phyloP scores from a whole-genome alignment of 2,113 vertebrate species.

The Nibea albiflora region DNA sequence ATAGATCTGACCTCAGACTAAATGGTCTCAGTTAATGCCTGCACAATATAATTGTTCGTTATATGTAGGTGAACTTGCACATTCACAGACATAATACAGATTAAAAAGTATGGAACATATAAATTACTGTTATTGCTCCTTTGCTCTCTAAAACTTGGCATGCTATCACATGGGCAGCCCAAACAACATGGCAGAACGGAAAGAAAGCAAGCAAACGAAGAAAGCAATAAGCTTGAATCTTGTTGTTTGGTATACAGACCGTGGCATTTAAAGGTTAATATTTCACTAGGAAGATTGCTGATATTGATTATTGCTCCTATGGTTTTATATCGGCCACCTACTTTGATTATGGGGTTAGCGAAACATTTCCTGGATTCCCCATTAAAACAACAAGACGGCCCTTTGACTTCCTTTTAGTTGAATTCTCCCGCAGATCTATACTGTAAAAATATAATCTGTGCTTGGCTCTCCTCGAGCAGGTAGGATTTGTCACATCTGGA shows the following conservation, averaged over 20 bases:
- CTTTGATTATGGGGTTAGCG: constrained; percentile 34
- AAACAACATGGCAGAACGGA: not conserved
- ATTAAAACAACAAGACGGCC: not conserved
- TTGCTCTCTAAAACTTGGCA: not conserved
- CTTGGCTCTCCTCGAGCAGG: constrained; percentile 1
- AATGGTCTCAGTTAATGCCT: constrained; percentile 33
- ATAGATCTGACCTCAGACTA: constrained; percentile 48
- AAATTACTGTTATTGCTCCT: not conserved
- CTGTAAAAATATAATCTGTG: not conserved
- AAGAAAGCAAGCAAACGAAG: not conserved
- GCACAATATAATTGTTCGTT: constrained; percentile 28
- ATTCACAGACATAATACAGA: constrained; percentile 13
- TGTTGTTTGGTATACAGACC: constrained; percentile 15
- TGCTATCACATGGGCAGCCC: not conserved
- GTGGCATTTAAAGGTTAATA: constrained; percentile 77
- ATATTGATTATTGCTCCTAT: constrained; percentile 56
- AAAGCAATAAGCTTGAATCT: not conserved
- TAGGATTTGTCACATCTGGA: constrained; percentile 9
- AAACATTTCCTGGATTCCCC: constrained; percentile 37
- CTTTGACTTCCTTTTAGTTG: not conserved
- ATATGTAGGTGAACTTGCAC: constrained; percentile 7
- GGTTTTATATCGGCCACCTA: constrained; percentile 15
- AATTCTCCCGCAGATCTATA: constrained; percentile 7
- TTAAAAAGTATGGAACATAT: not conserved
- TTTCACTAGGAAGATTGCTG: constrained; percentile 34